Evolutionary conservation across 2,113 vertebrate species (phyloP).

Genomic region (Eulemur rufifrons): DNA sequence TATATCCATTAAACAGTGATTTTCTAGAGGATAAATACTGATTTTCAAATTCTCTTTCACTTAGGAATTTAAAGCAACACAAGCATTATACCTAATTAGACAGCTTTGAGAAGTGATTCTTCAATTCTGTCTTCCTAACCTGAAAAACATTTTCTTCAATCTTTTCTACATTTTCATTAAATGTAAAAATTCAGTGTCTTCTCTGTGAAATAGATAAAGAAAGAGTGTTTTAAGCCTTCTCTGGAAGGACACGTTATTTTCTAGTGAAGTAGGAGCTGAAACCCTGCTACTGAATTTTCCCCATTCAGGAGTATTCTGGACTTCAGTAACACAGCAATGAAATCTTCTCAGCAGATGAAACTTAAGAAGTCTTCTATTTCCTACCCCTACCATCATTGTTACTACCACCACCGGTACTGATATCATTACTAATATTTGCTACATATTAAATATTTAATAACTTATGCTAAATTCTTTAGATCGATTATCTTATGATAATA

Average conservation of each 20-base stretch:
- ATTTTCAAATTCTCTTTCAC: neutral
- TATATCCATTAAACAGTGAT: neutral
- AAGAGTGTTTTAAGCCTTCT: neutral
- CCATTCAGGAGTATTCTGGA: neutral
- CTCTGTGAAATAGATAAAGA: neutral
- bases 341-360: neutral
- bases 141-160: conserved; percentile 9
- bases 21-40: neutral
- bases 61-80: neutral
- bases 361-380: neutral
- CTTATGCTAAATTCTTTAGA: neutral
- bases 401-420: neutral
- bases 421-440: neutral
- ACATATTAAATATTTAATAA: neutral
- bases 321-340: neutral
- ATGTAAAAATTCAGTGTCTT: neutral
- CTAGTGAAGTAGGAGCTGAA: neutral
- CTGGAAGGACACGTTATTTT: neutral
- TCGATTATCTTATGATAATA: neutral
- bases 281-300: neutral
- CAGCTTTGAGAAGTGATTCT: neutral
- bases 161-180: neutral
- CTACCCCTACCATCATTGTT: neutral
- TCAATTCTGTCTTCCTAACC: conserved; percentile 4
- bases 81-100: neutral